Conservation (phyloP, 2,113 vertebrate species). For the Tachycineta bicolor region DNA sequence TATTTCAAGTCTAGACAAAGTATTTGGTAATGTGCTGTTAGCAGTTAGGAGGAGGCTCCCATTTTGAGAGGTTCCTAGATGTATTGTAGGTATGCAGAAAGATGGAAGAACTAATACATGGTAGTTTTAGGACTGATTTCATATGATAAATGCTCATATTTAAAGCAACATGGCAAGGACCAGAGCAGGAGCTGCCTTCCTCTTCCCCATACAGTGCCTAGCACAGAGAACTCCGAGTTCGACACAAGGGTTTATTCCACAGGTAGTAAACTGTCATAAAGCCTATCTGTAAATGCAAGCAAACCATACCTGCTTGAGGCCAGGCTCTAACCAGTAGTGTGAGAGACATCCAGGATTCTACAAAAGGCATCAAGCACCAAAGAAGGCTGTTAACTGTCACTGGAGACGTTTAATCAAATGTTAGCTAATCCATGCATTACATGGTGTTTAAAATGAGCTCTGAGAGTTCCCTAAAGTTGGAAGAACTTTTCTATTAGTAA, state of each 20-base stretch:
- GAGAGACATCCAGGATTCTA: background rate
- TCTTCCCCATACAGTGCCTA: background rate
- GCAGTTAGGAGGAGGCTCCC: background rate
- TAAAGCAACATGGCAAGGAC: background rate
- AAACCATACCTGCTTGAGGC: background rate
- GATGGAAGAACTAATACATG: background rate
- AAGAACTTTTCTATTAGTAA: background rate
- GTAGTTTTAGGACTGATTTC: background rate
- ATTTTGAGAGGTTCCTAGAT: background rate
- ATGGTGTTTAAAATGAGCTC: background rate
- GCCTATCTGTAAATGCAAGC: background rate
- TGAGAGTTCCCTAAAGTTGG: background rate
- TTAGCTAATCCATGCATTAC: background rate
- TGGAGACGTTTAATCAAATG: background rate
- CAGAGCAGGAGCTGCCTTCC: background rate
- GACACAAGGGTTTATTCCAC: background rate
- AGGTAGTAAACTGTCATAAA: background rate
- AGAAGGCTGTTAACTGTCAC: background rate
- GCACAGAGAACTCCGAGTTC: background rate
- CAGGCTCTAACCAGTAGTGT: background rate
- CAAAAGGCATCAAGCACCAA: background rate
- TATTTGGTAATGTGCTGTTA: background rate
- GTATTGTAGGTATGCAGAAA: background rate
- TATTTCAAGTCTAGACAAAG: constrained; percentile 26
- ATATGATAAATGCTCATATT: background rate